Evolutionary conservation across 1,140 invertebrate genomes (phyloP).

Genomic region (Venustaconcha ellipsiformis): DNA sequence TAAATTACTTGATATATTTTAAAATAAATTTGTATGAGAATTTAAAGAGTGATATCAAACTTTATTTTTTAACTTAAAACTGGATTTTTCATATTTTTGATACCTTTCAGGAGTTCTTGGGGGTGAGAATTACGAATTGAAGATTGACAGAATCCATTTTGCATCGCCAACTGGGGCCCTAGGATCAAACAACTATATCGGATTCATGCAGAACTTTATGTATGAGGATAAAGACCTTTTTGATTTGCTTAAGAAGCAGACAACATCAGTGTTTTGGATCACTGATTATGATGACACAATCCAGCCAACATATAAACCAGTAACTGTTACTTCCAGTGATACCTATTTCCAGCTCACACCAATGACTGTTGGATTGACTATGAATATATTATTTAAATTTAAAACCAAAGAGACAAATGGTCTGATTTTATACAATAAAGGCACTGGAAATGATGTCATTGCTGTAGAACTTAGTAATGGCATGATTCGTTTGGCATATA

Average conservation of each 20-base stretch:
- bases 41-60: too few species aligned
- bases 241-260: conserved; percentile 17
- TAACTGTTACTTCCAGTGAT: conserved; percentile 48
- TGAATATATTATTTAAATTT: conserved; percentile 58
- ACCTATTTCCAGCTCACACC: conserved; percentile 45
- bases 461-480: conserved; percentile 85
- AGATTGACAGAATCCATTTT: conserved; percentile 37
- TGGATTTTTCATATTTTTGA: too few species aligned
- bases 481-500: conserved; percentile 87
- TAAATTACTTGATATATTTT: too few species aligned
- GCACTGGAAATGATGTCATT: conserved; percentile 92
- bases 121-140: conserved; percentile 32
- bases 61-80: too few species aligned
- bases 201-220: conserved; percentile 57
- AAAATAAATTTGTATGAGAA: too few species aligned
- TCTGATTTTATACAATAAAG: conserved; percentile 91
- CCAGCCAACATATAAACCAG: conserved; percentile 45
- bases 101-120: conserved; percentile 11
- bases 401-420: conserved; percentile 79
- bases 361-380: conserved; percentile 29
- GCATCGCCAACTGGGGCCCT: conserved; percentile 12
- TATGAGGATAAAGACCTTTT: conserved; percentile 50
- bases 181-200: conserved; percentile 41
- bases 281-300: conserved; percentile 20
- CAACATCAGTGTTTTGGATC: conserved; percentile 10